Evolutionary conservation across 2,888 invertebrate genomes (phyloP).

Genomic region (Cephus pulcher): DNA sequence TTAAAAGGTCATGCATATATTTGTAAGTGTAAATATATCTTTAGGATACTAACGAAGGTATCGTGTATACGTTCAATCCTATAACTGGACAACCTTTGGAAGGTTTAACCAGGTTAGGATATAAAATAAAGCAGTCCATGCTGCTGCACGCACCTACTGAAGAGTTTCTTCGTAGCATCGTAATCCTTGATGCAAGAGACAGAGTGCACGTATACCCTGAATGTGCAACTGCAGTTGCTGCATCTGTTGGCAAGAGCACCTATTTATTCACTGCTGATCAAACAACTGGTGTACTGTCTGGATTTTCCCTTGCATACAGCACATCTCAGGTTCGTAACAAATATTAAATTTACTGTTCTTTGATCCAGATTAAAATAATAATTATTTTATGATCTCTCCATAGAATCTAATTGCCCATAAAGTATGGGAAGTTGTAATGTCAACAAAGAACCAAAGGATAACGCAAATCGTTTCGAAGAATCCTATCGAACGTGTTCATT

Average conservation of each 20-base stretch:
- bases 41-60: slow-evolving; percentile 74
- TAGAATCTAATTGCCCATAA: slow-evolving; percentile 73
- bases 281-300: slow-evolving; percentile 71
- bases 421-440: slow-evolving; percentile 81
- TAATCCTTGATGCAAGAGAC: slow-evolving; percentile 78
- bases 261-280: slow-evolving; percentile 77
- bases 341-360: slow-evolving; percentile 11
- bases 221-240: slow-evolving; percentile 67
- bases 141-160: slow-evolving; percentile 78
- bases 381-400: slow-evolving; percentile 15
- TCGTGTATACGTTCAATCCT: slow-evolving; percentile 89
- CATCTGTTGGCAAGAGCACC: slow-evolving; percentile 69
- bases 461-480: slow-evolving; percentile 75
- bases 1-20: background rate
- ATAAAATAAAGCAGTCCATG: slow-evolving; percentile 80
- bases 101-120: slow-evolving; percentile 71
- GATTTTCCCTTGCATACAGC: slow-evolving; percentile 71
- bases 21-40: slow-evolving; percentile 6
- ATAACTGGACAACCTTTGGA: slow-evolving; percentile 82
- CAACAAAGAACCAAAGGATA: slow-evolving; percentile 72
- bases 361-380: background rate
- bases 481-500: slow-evolving; percentile 84
- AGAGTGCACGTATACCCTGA: slow-evolving; percentile 78
- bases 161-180: slow-evolving; percentile 81
- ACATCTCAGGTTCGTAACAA: slow-evolving; percentile 57